phyloP scores from a whole-genome alignment of 2,113 vertebrate genomes.

The Rhabdomys dilectus region DNA sequence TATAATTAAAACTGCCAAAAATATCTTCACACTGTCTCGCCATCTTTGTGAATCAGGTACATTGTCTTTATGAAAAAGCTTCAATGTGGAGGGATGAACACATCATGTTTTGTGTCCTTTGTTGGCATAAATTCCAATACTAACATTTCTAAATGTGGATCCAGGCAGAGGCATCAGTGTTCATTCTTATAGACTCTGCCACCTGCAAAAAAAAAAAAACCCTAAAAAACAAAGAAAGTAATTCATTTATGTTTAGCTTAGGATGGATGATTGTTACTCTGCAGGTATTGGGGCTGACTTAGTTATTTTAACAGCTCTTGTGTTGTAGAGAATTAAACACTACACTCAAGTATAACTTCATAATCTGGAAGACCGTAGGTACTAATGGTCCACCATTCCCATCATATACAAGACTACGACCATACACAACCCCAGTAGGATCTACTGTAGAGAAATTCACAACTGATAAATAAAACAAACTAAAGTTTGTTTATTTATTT shows the following conservation, averaged over 20 bases:
- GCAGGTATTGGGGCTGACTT: background rate
- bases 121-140: background rate
- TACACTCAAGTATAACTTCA: background rate
- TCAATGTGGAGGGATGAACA: background rate
- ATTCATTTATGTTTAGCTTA: background rate
- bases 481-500: too few relatives aligned
- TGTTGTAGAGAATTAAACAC: background rate
- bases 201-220: too few relatives aligned
- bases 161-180: background rate
- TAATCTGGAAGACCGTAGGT: background rate
- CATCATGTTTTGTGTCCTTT: background rate
- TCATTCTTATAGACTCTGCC: background rate
- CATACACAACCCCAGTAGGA: background rate
- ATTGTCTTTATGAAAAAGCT: background rate
- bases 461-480: background rate
- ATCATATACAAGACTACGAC: background rate
- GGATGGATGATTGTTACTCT: background rate
- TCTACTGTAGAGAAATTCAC: background rate
- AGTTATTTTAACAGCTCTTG: background rate
- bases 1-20: background rate
- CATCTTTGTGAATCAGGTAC: background rate
- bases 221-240: background rate
- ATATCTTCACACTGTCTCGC: background rate
- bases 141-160: background rate
- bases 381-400: too few relatives aligned